phyloP scores from a whole-genome alignment of 2,113 vertebrate genomes.

The Aplodontia rufa region DNA sequence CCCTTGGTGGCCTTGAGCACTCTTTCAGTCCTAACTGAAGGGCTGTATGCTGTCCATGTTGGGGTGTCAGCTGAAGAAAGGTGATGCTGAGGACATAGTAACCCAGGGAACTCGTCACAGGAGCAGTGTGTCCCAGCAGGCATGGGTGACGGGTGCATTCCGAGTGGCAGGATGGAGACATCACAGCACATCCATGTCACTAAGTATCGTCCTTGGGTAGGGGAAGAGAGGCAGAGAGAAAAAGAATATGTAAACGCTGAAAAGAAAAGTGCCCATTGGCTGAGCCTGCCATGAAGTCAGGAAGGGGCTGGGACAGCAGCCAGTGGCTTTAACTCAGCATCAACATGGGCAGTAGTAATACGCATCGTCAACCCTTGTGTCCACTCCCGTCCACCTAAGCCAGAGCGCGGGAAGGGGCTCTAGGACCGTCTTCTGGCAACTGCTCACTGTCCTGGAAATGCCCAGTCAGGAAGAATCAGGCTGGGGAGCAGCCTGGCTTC shows the following conservation, averaged over 20 bases:
- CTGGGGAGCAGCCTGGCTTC: background rate
- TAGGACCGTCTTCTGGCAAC: background rate
- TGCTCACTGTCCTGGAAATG: background rate
- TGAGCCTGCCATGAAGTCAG: no score
- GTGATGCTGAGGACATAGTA: background rate
- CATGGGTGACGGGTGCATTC: rapidly evolving
- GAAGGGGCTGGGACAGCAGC: rapidly evolving
- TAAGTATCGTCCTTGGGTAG: background rate
- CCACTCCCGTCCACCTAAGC: background rate
- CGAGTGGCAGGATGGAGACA: rapidly evolving
- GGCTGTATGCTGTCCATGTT: background rate
- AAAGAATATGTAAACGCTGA: background rate
- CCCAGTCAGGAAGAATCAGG: background rate
- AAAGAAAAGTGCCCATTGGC: background rate
- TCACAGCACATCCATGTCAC: no score
- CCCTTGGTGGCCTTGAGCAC: rapidly evolving
- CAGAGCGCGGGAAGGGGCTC: background rate
- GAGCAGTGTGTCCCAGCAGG: background rate
- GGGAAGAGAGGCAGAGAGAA: background rate
- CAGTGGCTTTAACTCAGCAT: background rate
- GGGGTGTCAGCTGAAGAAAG: background rate
- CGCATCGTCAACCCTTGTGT: background rate
- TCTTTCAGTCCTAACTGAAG: background rate
- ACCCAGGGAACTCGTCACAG: background rate
- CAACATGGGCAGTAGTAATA: background rate